Conservation (phyloP, 2,797 vertebrate genomes). For the Acipenser ruthenus region DNA sequence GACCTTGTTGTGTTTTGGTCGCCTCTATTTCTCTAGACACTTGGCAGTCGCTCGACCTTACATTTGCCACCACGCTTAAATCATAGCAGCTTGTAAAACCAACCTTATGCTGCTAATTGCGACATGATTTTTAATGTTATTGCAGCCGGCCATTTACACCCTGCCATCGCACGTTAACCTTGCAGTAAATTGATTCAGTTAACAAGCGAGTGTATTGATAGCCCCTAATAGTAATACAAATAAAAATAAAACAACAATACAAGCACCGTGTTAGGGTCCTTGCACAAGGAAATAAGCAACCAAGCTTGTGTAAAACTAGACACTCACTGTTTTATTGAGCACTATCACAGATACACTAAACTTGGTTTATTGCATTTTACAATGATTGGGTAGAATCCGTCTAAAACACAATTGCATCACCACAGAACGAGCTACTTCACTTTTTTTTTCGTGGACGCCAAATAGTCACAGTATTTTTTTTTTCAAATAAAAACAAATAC, state of each 20-base stretch:
- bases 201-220: too few species aligned
- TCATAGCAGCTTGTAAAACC: neutral
- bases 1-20: neutral
- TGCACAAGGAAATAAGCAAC: conserved; percentile 28
- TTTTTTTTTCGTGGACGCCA: conserved; percentile 48
- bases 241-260: too few species aligned
- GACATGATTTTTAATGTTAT: neutral
- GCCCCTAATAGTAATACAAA: too few species aligned
- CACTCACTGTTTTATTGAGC: conserved; percentile 95
- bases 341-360: conserved; percentile 94
- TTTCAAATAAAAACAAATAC: conserved; percentile 45
- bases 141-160: too few species aligned
- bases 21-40: too few species aligned
- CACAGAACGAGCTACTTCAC: conserved; percentile 58
- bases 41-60: too few species aligned
- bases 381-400: conserved; percentile 80
- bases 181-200: too few species aligned
- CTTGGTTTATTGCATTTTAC: conserved; percentile 94
- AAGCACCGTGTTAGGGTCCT: too few species aligned
- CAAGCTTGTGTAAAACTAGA: conserved; percentile 83
- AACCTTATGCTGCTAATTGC: neutral
- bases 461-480: conserved; percentile 52
- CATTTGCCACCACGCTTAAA: neutral
- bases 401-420: conserved; percentile 81
- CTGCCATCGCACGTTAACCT: too few species aligned